Evolutionary conservation across 1,140 invertebrate species (phyloP), one percentile per base, ranked within the genome.

Genomic region (Eulimnadia texana): DNA sequence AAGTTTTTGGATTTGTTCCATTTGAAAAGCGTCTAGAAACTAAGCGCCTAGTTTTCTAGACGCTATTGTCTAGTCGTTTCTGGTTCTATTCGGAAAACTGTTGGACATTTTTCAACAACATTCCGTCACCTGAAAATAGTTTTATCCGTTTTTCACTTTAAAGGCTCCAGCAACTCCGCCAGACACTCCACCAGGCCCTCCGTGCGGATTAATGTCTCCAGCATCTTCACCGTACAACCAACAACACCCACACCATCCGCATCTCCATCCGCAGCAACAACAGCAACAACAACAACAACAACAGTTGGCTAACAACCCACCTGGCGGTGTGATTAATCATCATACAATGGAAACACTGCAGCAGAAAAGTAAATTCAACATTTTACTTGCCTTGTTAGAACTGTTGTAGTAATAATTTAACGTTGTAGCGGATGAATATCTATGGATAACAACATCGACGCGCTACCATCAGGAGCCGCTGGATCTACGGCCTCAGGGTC

Each of bases 401-500:
- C n/a, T n/a, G n/a, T n/a, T n/a, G n/a, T n/a, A n/a, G n/a, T n/a
- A n/a, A n/a, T n/a, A n/a, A n/a, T n/a, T n/a, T n/a, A n/a, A n/a
- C n/a, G n/a, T n/a, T n/a, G n/a, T n/a, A 2, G 20, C 1, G 2
- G 55, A 57, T n/a, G 55, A 57, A 2, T 57, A 28, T 19, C n/a
- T 57, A 3, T 57, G 55, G 55, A 27, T 57, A 19, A 57, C 55
- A 20, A 27, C 51, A 63, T 69, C 64, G 66, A 73, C 66, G 66
- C 2, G 67, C 72, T 9, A 70, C 76, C 74, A 75, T 24, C 66
- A 71, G 49, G 87, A 90, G 64, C 88, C 88, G 0, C 72, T 93
- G 16, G 89, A 93, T 67, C 76, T 93, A 65, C 78, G 88, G 63
- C 84, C 84, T 0, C 80, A 84, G 63, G 85, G 83, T 47, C 59